Conservation (phyloP, 1,140 invertebrate genomes). For the Drosophila pseudoobscura region DNA sequence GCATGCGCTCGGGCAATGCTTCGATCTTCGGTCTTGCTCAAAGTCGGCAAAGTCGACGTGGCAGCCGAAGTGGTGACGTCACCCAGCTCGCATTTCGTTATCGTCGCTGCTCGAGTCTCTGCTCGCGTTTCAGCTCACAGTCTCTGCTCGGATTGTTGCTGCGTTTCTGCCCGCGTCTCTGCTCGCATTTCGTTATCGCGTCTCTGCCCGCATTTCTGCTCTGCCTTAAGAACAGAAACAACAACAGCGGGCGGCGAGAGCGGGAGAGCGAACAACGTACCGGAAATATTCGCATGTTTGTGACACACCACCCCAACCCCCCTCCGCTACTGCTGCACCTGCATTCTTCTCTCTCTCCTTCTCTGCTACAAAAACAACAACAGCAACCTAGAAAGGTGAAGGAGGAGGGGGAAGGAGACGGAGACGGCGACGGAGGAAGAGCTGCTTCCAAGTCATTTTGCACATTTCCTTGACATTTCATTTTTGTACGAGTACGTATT, state of each 20-base stretch:
- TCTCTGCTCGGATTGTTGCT: no score
- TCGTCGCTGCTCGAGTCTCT: no score
- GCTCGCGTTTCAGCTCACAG: no score
- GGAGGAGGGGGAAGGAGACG: conserved; percentile 6
- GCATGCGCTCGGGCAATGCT: no score
- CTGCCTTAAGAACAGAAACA: background rate
- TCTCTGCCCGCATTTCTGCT: background rate
- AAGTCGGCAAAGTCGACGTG: no score
- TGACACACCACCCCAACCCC: no score
- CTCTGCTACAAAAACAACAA: conserved; percentile 19
- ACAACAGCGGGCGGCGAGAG: no score
- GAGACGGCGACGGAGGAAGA: conserved; percentile 1
- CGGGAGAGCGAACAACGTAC: background rate
- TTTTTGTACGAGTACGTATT: conserved; percentile 41
- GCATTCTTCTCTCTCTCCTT: background rate
- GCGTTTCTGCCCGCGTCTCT: no score
- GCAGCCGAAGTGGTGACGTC: no score
- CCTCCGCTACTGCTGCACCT: background rate
- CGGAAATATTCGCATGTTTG: background rate
- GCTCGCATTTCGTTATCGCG: background rate
- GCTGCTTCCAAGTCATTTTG: conserved; percentile 74
- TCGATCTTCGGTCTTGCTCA: no score
- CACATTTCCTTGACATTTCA: conserved; percentile 80
- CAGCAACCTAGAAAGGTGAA: conserved; percentile 7
- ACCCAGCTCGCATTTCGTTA: no score